A percentile compares a stretch with the other conserved stretches of the same genome.
Conservation (phyloP, 2,113 vertebrate species). For the Halcyon malimbica region DNA sequence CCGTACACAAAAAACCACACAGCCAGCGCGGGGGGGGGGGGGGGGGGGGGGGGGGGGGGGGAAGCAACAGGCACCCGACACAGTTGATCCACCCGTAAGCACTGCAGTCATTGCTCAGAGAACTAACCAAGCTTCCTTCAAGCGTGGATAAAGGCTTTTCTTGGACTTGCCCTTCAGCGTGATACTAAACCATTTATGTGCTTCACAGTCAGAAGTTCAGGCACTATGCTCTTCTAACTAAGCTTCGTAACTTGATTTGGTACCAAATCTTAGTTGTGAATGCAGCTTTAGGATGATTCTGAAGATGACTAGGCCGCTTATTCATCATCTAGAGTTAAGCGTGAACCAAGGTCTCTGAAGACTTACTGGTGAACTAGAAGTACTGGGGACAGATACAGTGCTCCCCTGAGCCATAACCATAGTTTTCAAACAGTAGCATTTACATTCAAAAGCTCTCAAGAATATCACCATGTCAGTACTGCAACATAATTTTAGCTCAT, state of each 20-base stretch:
- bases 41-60: background rate
- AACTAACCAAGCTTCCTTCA: background rate
- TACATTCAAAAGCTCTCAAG: background rate
- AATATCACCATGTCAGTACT: background rate
- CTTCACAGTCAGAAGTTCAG: background rate
- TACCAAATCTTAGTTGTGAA: background rate
- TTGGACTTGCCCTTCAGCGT: background rate
- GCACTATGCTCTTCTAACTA: background rate
- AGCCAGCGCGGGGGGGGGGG: no score
- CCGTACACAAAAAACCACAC: no score
- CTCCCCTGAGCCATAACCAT: fast-evolving
- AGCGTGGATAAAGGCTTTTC: background rate
- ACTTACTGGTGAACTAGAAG: background rate
- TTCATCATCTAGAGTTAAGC: background rate
- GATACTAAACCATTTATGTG: background rate
- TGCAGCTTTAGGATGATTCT: background rate
- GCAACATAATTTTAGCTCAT: background rate
- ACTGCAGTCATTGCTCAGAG: background rate
- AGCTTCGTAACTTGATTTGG: background rate
- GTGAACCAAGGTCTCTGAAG: background rate
- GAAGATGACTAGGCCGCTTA: background rate
- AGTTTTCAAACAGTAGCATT: background rate
- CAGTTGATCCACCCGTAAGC: background rate
- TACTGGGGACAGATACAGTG: background rate
- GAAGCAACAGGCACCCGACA: background rate